A percentile compares a stretch with the other conserved stretches of the same genome.
Evolutionary conservation across 2,113 vertebrate genomes (phyloP).

Genomic region (Platichthys stellatus): DNA sequence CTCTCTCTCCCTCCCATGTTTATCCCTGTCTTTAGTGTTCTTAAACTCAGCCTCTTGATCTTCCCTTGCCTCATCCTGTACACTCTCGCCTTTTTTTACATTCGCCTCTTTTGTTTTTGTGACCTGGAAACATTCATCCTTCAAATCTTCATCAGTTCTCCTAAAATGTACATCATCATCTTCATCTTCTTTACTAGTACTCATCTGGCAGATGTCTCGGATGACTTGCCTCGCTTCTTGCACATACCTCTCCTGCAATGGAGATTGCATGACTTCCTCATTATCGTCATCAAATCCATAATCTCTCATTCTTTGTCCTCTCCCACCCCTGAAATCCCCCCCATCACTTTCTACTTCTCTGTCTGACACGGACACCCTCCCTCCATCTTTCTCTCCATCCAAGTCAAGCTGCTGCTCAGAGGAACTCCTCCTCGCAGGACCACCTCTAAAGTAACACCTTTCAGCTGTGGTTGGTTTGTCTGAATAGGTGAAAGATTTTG

Average conservation of each 20-base stretch:
- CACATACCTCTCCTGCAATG: conserved; percentile 90
- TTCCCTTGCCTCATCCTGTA: conserved; percentile 41
- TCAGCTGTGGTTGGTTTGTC: conserved; percentile 82
- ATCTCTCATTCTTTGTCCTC: conserved; percentile 42
- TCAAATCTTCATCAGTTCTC: conserved; percentile 21
- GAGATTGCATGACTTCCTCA: conserved; percentile 81
- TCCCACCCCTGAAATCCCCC: conserved; percentile 68
- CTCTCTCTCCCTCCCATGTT: conserved; percentile 72
- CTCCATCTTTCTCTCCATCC: conserved; percentile 68
- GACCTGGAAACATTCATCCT: conserved; percentile 45
- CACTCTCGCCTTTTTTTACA: conserved; percentile 7
- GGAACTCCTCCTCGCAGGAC: conserved; percentile 87
- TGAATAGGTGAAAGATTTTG: conserved; percentile 95
- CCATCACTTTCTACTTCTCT: conserved; percentile 81
- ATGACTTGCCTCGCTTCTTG: conserved; percentile 96
- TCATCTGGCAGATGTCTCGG: conserved; percentile 94
- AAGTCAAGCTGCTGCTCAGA: conserved; percentile 89
- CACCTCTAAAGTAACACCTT: conserved; percentile 67
- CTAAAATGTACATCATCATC: conserved; percentile 59
- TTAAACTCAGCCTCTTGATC: conserved; percentile 43
- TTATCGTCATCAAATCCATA: conserved; percentile 74
- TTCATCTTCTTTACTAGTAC: conserved; percentile 76
- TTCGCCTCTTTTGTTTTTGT: conserved; percentile 43
- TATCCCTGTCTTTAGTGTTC: conserved; percentile 64
- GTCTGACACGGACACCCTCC: conserved; percentile 63